Base-by-base conservation (phyloP, 1,140 invertebrate genomes). In the Panagrolaimus sp. region DNA sequence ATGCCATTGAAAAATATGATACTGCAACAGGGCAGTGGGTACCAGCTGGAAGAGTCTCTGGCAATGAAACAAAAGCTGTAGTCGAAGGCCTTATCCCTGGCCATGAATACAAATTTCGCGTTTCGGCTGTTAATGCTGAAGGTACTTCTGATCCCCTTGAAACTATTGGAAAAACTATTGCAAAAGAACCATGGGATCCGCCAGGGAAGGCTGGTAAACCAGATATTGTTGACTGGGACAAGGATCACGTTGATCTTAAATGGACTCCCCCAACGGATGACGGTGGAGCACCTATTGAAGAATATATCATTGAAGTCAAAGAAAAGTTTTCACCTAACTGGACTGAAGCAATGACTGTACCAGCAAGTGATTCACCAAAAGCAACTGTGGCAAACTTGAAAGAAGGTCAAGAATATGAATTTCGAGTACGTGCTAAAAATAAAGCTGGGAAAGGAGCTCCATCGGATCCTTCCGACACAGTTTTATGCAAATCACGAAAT, bases 81-180 rank as follows among this genome's bases (percentile, higher is more conserved):
- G 78, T 84, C 9, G 79, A 83, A 38, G 84, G 84, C 13, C 77
- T 84, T 9, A 77, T 77, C 48, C 70, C 65, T 78, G 91, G 75
- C 91, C 95, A 84, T 92, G 91, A 92, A 9, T 99, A 99, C 85
- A 96, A 97, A 86, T 99, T 99, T 89, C 87, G 96, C 51, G 95
- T 99, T 0, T 90, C 91, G 76, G 96, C 96, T 23, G 92, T 97
- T n/a, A 99, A 99, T 83, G 93, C 93, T 80, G 93, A 98, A 84
- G 96, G 96, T 25, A 92, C 95, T 83, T 96, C 93, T 43, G 93
- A 96, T 74, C 91, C 93, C 73, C 85, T 99, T 45, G 92, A 95
- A 84, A 90, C 92, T 3, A 92, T 95, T 65, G 91, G 93, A 80
- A 88, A 91, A 27, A 95, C 95, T 66, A 89, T 95, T 74, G 96